Evolutionary conservation across 2,113 vertebrate species (phyloP).

Genomic region (Gyps fulvus): DNA sequence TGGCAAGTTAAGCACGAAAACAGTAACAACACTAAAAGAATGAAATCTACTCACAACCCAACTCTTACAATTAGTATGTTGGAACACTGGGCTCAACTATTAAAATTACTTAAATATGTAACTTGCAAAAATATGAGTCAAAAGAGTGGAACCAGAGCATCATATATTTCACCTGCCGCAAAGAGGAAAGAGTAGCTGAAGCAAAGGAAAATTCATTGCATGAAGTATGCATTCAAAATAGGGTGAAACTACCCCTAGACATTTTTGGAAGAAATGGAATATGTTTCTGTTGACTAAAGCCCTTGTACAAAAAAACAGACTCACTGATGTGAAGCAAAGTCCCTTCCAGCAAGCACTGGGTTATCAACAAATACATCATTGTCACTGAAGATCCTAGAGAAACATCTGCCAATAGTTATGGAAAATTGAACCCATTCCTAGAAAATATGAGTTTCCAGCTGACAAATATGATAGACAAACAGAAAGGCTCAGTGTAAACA

Average conservation of each 20-base stretch:
- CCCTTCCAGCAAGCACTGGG: slow-evolving; percentile 19
- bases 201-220: neutral
- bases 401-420: slow-evolving; percentile 28
- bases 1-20: neutral
- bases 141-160: neutral
- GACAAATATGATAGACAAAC: neutral
- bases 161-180: neutral
- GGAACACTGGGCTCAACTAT: neutral
- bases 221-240: neutral
- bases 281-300: slow-evolving; percentile 1
- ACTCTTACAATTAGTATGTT: neutral
- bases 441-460: slow-evolving; percentile 25
- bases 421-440: slow-evolving; percentile 41
- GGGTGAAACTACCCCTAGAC: neutral
- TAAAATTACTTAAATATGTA: neutral
- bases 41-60: neutral
- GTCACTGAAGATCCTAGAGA: slow-evolving; percentile 29
- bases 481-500: neutral
- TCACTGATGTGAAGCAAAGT: neutral
- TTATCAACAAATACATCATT: slow-evolving; percentile 56
- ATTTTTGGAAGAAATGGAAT: neutral
- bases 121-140: neutral
- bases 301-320: neutral
- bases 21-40: neutral
- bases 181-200: neutral